Base-by-base conservation (phyloP, 1,140 invertebrate species). In the Lerema accius region DNA sequence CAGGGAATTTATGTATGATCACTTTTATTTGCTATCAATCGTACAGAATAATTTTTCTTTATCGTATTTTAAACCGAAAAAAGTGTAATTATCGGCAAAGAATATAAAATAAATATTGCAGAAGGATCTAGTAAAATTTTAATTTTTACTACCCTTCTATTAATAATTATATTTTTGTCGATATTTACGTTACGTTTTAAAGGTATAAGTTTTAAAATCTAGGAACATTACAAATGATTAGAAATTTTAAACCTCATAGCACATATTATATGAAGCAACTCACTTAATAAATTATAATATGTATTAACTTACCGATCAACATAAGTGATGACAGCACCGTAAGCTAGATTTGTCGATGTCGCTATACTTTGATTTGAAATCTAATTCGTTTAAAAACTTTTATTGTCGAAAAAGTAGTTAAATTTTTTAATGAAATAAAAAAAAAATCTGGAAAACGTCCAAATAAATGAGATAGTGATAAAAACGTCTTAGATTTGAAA, bases 401-500 rank as follows among this genome's bases (percentile, higher is more conserved):
- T 32, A 32, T 9, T n/a, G n/a, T n/a, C n/a, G n/a, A n/a, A n/a
- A n/a, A n/a, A n/a, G n/a, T n/a, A n/a, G n/a, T n/a, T n/a, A n/a
- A n/a, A n/a, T n/a, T n/a, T n/a, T n/a, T n/a, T n/a, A n/a, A n/a
- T n/a, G n/a, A n/a, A n/a, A n/a, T n/a, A n/a, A n/a, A n/a, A n/a
- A n/a, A n/a, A n/a, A n/a, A n/a, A n/a, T n/a, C n/a, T n/a, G n/a
- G n/a, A n/a, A n/a, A n/a, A n/a, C n/a, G n/a, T n/a, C n/a, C n/a
- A n/a, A n/a, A n/a, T n/a, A n/a, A n/a, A n/a, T n/a, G n/a, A n/a
- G n/a, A n/a, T n/a, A n/a, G n/a, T n/a, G n/a, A n/a, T n/a, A n/a
- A n/a, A n/a, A n/a, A n/a, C n/a, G n/a, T n/a, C n/a, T n/a, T 46
- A 58, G 55, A 58, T 58, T 58, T 58, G 45, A 58, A 58, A 58